Base-by-base conservation (phyloP, 1,140 invertebrate genomes). In the Chlorops oryzae region DNA sequence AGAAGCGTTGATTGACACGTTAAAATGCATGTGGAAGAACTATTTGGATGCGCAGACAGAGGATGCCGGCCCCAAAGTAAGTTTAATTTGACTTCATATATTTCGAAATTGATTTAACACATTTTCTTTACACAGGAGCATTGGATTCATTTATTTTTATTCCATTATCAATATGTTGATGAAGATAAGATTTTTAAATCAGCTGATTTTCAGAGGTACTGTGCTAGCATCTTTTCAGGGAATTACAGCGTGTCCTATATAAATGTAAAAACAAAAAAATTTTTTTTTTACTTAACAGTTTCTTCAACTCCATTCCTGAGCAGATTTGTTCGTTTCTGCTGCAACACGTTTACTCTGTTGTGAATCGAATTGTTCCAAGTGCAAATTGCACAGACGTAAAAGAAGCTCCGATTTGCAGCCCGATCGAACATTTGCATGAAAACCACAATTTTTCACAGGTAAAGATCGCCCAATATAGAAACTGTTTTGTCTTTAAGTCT, bases 381-480 rank as follows among this genome's bases (percentile, higher is more conserved):
- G n/a, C n/a, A n/a, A n/a, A n/a, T n/a, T n/a, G n/a, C n/a, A 47
- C 28, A 50, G 15, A 58, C 59, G 18, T 54, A 55, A 5, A 62
- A 58, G 43, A 53, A 61, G 48, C 61, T 65, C 21, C 49, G 61
- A n/a, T n/a, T n/a, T n/a, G n/a, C n/a, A n/a, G n/a, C n/a, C n/a
- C n/a, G n/a, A n/a, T n/a, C n/a, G n/a, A n/a, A n/a, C n/a, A n/a
- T n/a, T n/a, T n/a, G n/a, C n/a, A n/a, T n/a, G n/a, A 65, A 28
- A 57, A 67, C 21, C 65, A 67, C 28, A 67, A 67, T 51, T 51
- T 67, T 38, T 60, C 64, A 3, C 64, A 67, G 64, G 64, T 67
- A 34, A 15, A 39, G 12, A 1, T 45, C 5, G 18, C 38, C 28
- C 28, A 23, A 35, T 22, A 32, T 23, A 47, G 20, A 23, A n/a